A percentile compares a stretch with the other conserved stretches of the same genome.
Conservation (phyloP, 2,113 vertebrate genomes). For the Sylvietta virens region DNA sequence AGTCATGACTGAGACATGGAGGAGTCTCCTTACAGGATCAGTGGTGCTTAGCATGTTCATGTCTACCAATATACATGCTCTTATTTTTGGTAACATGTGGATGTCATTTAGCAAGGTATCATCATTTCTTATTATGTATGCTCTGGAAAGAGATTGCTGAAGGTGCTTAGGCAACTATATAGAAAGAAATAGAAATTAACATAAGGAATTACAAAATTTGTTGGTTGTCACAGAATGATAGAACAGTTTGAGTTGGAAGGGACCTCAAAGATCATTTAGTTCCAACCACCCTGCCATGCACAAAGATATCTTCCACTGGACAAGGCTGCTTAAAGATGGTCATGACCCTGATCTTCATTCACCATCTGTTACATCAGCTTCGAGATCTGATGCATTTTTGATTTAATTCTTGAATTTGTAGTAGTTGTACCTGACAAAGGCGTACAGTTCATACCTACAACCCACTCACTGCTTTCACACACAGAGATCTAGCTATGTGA, state of each 20-base stretch:
- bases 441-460: not conserved
- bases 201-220: not conserved
- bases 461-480: not conserved
- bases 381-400: not conserved
- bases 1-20: not conserved
- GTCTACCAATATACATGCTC: not conserved
- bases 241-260: not conserved
- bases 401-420: not conserved
- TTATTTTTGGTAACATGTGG: not conserved
- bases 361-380: not conserved
- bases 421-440: not conserved
- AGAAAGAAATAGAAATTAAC: not conserved
- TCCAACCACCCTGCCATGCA: not conserved
- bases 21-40: not conserved
- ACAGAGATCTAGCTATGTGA: not conserved
- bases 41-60: fast-evolving
- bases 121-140: not conserved
- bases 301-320: not conserved
- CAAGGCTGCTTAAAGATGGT: not conserved
- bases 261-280: not conserved
- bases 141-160: not conserved
- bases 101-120: not conserved
- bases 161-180: not conserved
- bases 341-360: not conserved
- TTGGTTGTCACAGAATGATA: not conserved